Evolutionary conservation across 2,113 vertebrate species (phyloP), one percentile per base, ranked within the genome.

Genomic region (Chloroceryle aenea): DNA sequence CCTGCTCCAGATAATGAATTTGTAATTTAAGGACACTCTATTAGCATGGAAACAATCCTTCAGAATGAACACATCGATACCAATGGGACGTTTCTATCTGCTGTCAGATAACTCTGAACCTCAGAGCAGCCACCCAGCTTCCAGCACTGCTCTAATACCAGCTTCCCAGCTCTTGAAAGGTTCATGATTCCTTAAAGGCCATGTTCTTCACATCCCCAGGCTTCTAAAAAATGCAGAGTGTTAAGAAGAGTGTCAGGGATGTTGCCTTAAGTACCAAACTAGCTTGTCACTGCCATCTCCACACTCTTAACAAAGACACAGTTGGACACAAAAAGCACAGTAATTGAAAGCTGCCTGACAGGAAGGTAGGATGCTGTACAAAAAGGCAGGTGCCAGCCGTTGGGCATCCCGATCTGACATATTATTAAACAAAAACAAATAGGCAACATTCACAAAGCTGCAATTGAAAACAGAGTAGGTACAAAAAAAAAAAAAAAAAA

Each of bases 341-440:
- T 45, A 79, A 91, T 20, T 91, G 97, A 98, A 95, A 97, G 78
- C 75, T 90, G 95, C 95, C 95, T 97, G 97, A 96, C 88, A 95
- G 96, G 93, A 82, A 85, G 93, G 96, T 84, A 96, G 87, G 86
- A 40, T 58, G 96, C 42, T 72, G 89, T 53, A 90, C 93, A 85
- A 84, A 97, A 97, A 98, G 97, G 97, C 97, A 97, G 97, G 90
- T 97, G 95, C 94, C 95, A 85, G 87, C 96, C 97, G 98, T 66
- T 75, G 86, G 98, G 97, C 97, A 96, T 73, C 81, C 96, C 91
- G 77, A 96, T 97, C 95, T 97, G 90, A 94, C 97, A 84, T n/a
- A n/a, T 79, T 84, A 93, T 94, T 89, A 95, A 98, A 94, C 42
- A 96, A 92, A 98, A 96, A 34, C 84, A 91, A 76, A 92, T 23